Evolutionary conservation across 2,888 invertebrate species (phyloP), one percentile per base, ranked within the genome.

Genomic region (Diarsia dahlii): DNA sequence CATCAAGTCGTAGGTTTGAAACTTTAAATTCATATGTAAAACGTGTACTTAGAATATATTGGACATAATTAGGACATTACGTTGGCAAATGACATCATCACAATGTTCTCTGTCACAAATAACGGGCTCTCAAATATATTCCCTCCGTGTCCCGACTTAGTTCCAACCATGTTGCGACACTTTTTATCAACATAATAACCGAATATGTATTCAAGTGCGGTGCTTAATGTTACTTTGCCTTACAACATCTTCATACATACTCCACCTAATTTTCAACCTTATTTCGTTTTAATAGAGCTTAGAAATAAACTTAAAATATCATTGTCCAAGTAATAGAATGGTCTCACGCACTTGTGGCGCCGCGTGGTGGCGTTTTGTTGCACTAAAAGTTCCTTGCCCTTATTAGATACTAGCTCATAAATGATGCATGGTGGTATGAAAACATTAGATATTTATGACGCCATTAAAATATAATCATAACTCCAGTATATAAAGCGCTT

Each of bases 131-230:
- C 34, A 84, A 82, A 87, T 89, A 79, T 90, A 92, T 91, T 91
- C 91, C 81, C 84, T 78, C 87, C 90, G 89, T 92, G 90, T 87
- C 82, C 87, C 89, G 87, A 88, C 87, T 91, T 88, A 90, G 88
- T 90, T 92, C 90, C 90, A 91, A 91, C 89, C 89, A 90, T 91
- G 91, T 91, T 92, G 92, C 91, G 90, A 92, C 93, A 92, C 88
- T 93, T 94, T 93, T 93, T 93, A 95, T 95, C 94, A 93, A 90
- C 92, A 94, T 95, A 95, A 95, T 94, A 94, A 92, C 92, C 90
- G 92, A 94, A 95, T 96, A 94, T 94, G 92, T 95, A 96, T 96
- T 95, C 95, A 92, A 93, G 92, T 91, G 89, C 84, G 88, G 92
- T 92, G 88, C 91, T 92, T 89, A 90, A 88, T 90, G 89, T 88